A percentile compares a stretch with the other conserved stretches of the same genome.
These are phyloP conservation scores for Tragelaphus buxtoni DNA, from an alignment of 2,113 vertebrate genomes.

Conservation along the genomic window DNA sequence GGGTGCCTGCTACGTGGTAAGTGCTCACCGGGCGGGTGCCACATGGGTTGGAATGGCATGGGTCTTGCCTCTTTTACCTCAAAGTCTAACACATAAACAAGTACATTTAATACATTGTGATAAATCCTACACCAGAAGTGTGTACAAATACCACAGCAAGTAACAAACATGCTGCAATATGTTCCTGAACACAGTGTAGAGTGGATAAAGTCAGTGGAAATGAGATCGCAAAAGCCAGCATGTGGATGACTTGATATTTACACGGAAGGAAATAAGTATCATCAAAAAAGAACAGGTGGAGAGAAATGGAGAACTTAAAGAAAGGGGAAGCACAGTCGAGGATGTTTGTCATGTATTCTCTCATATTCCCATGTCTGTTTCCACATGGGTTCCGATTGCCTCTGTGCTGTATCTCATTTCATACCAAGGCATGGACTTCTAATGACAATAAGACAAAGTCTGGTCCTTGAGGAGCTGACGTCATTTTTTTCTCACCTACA, in stretches of 20 bases:
- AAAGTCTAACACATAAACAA: neutral
- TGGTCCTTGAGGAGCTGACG: neutral
- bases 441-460: neutral
- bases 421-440: neutral
- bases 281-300: neutral
- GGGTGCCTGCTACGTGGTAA: neutral
- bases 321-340: neutral
- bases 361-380: neutral
- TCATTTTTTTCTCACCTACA: neutral
- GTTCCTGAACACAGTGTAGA: neutral
- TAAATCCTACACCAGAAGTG: neutral
- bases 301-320: neutral
- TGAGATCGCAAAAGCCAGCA: neutral
- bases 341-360: neutral
- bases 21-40: neutral
- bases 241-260: neutral
- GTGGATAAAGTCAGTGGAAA: neutral
- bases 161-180: neutral
- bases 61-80: neutral
- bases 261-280: neutral
- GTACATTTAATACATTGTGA: neutral
- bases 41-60: neutral
- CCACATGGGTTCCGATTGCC: neutral
- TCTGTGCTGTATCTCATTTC: neutral
- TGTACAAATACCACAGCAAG: neutral